Evolutionary conservation across 2,113 vertebrate genomes (phyloP).

Genomic region (Nycticebus coucang): DNA sequence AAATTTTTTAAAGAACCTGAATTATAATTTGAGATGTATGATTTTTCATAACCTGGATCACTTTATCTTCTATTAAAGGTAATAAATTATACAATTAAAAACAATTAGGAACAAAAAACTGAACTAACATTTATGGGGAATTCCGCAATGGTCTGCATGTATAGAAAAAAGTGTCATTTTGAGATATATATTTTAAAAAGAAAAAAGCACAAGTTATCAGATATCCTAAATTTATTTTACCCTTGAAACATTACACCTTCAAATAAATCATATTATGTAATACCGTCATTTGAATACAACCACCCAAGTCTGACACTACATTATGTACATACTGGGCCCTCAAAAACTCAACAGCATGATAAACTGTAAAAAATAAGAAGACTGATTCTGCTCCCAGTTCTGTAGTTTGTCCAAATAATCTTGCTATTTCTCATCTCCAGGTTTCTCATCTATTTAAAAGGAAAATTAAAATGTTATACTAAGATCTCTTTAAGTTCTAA

Average conservation of each 20-base stretch:
- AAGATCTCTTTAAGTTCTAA: neutral
- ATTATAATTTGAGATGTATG: neutral
- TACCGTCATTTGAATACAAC: neutral
- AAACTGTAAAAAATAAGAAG: neutral
- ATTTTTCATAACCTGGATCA: neutral
- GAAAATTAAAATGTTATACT: neutral
- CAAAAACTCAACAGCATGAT: neutral
- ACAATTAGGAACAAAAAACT: neutral
- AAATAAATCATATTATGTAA: neutral
- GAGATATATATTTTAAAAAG: constrained; percentile 37
- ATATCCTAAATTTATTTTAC: constrained; percentile 29
- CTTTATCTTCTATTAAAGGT: neutral
- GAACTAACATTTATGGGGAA: constrained; percentile 5
- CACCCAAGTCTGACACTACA: neutral
- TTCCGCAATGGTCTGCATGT: neutral
- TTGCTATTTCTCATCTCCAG: neutral
- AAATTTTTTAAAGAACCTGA: constrained; percentile 26
- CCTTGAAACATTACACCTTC: constrained; percentile 39
- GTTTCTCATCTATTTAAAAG: neutral
- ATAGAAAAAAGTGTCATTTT: neutral
- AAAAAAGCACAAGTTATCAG: neutral
- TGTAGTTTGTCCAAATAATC: neutral
- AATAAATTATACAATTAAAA: constrained; percentile 15
- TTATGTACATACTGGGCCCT: neutral
- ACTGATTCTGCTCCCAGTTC: too few relatives aligned